Percentiles rank a stretch among this genome's conserved stretches.
These are phyloP conservation scores for Drosophila yakuba DNA, from an alignment of 1,140 invertebrate genomes.

Conservation along the genomic window DNA sequence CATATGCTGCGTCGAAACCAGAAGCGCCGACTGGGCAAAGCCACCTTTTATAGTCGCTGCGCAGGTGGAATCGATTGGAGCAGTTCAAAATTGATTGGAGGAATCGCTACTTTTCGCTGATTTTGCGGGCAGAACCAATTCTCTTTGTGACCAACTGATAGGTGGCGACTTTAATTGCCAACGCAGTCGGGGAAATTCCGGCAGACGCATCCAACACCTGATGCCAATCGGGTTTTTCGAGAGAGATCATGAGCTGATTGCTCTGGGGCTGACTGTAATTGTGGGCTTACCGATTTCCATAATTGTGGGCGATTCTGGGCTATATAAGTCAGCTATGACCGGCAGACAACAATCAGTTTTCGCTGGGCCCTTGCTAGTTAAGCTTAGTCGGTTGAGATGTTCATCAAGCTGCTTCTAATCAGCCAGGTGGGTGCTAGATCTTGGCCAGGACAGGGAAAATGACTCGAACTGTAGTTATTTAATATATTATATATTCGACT, in stretches of 20 bases:
- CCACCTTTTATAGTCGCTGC: slow-evolving; percentile 39
- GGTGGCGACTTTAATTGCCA: slow-evolving; percentile 10
- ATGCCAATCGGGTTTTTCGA: slow-evolving; percentile 43
- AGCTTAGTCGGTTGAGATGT: slow-evolving; percentile 38
- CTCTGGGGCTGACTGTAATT: slow-evolving; percentile 22
- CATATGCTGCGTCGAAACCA: slow-evolving; percentile 6
- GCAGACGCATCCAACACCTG: slow-evolving; percentile 42
- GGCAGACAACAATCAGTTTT: slow-evolving; percentile 37
- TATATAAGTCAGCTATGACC: slow-evolving; percentile 51
- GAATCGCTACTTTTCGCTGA: background rate
- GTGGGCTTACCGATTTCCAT: slow-evolving; percentile 50
- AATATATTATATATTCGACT: background rate
- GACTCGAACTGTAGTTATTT: background rate
- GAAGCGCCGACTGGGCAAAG: slow-evolving; percentile 34
- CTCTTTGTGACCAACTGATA: slow-evolving; percentile 4
- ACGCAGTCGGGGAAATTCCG: slow-evolving; percentile 40
- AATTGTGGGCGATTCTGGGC: slow-evolving; percentile 43
- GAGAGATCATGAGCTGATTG: slow-evolving; percentile 13
- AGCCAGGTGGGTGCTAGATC: slow-evolving; percentile 42
- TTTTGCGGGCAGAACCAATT: slow-evolving; percentile 46
- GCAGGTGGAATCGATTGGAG: slow-evolving; percentile 32
- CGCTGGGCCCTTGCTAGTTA: slow-evolving; percentile 2
- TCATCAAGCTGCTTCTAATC: slow-evolving; percentile 54
- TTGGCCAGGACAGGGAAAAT: background rate
- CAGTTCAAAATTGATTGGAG: slow-evolving; percentile 49